Evolutionary conservation across 2,797 vertebrate genomes (phyloP).

Genomic region (Siniperca obscura): DNA sequence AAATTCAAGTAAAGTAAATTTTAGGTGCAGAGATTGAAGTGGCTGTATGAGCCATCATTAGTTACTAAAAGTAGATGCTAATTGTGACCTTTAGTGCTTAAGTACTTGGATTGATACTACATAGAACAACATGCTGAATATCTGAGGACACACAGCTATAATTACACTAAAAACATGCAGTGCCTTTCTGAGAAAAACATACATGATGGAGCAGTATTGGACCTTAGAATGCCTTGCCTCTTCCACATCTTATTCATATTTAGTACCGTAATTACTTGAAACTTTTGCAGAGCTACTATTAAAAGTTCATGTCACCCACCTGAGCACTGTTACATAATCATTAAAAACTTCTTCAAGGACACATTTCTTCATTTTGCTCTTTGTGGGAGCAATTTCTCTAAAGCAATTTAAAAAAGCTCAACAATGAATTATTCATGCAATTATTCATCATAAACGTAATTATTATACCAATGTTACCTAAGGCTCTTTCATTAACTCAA

Average conservation of each 20-base stretch:
- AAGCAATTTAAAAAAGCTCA: conserved; percentile 44
- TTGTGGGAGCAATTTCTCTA: conserved; percentile 19
- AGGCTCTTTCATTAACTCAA: conserved; percentile 52
- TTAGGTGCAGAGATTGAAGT: not conserved
- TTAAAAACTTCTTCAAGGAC: conserved; percentile 17
- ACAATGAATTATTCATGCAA: conserved; percentile 69
- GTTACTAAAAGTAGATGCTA: not conserved
- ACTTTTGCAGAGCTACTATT: not conserved
- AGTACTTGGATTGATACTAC: not conserved
- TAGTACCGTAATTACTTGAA: not conserved
- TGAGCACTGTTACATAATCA: not conserved
- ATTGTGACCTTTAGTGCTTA: not conserved
- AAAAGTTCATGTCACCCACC: not conserved
- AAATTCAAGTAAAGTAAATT: not conserved
- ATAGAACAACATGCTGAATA: not conserved
- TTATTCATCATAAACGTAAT: conserved; percentile 63
- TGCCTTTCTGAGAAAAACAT: not conserved
- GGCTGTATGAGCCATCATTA: not conserved
- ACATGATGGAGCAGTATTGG: not conserved
- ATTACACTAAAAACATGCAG: not conserved
- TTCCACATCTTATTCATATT: not conserved
- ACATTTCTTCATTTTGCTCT: conserved; percentile 7
- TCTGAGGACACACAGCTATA: not conserved
- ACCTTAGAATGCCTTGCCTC: not conserved
- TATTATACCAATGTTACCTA: conserved; percentile 43